phyloP scores from a whole-genome alignment of 2,797 vertebrate species.

The Sebastes alutus region DNA sequence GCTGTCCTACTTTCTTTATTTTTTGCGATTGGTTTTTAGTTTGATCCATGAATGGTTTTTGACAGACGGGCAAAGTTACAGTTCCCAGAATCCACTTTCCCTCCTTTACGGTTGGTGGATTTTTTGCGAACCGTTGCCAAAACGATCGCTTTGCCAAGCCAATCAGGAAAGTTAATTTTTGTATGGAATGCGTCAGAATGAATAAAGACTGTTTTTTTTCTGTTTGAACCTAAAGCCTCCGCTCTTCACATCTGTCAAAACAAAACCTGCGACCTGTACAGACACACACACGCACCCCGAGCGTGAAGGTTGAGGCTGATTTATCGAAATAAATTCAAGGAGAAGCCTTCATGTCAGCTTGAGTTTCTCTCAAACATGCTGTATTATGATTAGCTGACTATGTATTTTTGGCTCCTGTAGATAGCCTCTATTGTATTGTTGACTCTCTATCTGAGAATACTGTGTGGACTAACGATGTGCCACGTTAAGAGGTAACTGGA shows the following conservation, averaged over 20 bases:
- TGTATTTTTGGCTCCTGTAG: slow-evolving; percentile 42
- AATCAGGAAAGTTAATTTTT: slow-evolving; percentile 68
- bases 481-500: neutral
- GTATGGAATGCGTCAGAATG: slow-evolving; percentile 70
- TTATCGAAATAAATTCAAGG: neutral
- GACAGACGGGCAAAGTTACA: slow-evolving; percentile 23
- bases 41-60: slow-evolving; percentile 40
- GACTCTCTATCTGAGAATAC: neutral
- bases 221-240: slow-evolving; percentile 62
- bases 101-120: slow-evolving; percentile 18
- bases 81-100: slow-evolving; percentile 1
- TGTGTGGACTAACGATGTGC: neutral
- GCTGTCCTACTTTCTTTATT: slow-evolving; percentile 62
- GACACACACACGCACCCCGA: neutral
- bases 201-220: slow-evolving; percentile 74
- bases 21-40: slow-evolving; percentile 56
- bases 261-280: slow-evolving; percentile 11
- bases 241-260: slow-evolving; percentile 55
- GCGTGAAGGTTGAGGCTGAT: neutral
- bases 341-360: neutral
- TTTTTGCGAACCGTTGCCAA: slow-evolving; percentile 59
- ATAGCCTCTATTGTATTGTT: slow-evolving; percentile 47
- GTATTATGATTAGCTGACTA: slow-evolving; percentile 50
- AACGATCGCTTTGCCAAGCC: slow-evolving; percentile 60
- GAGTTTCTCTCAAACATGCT: slow-evolving; percentile 12